These are phyloP conservation scores for Andrena praecox DNA, from an alignment of 2,888 invertebrate species.

Conservation along the genomic window DNA sequence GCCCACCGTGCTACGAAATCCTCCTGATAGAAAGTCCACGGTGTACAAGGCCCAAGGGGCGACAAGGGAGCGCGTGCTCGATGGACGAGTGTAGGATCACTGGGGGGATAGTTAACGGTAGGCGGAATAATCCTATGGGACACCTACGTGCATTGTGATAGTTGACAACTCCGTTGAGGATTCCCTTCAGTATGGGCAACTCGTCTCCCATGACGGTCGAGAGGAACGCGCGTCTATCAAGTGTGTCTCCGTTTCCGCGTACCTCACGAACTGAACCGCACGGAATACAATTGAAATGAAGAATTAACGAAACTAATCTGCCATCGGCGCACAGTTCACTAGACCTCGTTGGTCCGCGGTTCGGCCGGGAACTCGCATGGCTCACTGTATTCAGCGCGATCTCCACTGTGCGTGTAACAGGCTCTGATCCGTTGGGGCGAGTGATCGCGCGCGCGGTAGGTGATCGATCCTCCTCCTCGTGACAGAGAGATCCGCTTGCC, in stretches of 20 bases:
- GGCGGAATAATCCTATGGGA: constrained; percentile 63
- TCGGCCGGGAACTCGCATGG: constrained; percentile 2
- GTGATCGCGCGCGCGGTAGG: constrained; percentile 5
- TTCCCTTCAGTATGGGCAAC: constrained; percentile 95
- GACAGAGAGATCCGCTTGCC: background rate
- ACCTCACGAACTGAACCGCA: constrained; percentile 42
- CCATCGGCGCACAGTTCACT: constrained; percentile 42
- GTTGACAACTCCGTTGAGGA: constrained; percentile 95
- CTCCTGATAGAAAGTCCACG: constrained; percentile 73
- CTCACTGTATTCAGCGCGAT: background rate
- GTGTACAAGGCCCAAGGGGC: constrained; percentile 1
- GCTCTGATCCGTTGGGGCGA: constrained; percentile 1
- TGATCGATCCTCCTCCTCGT: constrained; percentile 4
- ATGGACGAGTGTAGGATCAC: background rate
- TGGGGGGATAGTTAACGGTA: background rate
- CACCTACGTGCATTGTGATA: constrained; percentile 97
- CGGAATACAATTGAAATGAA: constrained; percentile 22
- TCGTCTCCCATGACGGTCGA: constrained; percentile 92
- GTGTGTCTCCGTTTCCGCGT: constrained; percentile 10
- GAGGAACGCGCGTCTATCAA: constrained; percentile 46
- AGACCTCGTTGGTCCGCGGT: constrained; percentile 1
- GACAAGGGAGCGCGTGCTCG: constrained; percentile 4
- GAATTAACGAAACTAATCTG: constrained; percentile 35
- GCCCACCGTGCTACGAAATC: constrained; percentile 62
- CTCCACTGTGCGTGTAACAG: background rate